Percentiles rank a stretch among this genome's conserved stretches.
These are phyloP conservation scores for Acanthochromis polyacanthus DNA, from an alignment of 2,113 vertebrate species.

Conservation along the genomic window DNA sequence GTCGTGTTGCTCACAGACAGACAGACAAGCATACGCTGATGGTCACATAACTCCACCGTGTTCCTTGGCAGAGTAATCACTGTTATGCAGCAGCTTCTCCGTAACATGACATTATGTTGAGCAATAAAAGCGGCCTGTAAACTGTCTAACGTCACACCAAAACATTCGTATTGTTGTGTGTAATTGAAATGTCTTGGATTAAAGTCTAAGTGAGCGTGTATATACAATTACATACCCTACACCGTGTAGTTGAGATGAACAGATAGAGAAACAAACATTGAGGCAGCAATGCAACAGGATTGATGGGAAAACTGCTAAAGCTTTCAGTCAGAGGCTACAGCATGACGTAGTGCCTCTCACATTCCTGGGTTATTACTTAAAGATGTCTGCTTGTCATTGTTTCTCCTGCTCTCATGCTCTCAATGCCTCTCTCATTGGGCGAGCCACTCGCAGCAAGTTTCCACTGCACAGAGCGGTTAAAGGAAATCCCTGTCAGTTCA, in stretches of 20 bases:
- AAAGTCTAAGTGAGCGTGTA: not conserved
- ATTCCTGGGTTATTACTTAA: slow-evolving; percentile 83
- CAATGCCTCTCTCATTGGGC: slow-evolving; percentile 44
- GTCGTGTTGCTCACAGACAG: too few relatives aligned
- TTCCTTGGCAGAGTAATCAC: not conserved
- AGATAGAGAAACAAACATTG: slow-evolving; percentile 21
- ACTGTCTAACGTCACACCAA: not conserved
- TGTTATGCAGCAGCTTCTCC: not conserved
- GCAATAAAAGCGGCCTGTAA: not conserved
- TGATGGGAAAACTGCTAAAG: slow-evolving; percentile 68
- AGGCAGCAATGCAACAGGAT: slow-evolving; percentile 35
- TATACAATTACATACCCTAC: not conserved
- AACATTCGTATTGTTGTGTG: not conserved
- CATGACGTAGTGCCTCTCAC: slow-evolving; percentile 68
- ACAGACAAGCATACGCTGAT: too few relatives aligned
- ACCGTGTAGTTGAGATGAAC: not conserved
- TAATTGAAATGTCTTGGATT: not conserved
- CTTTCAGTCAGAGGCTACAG: slow-evolving; percentile 65
- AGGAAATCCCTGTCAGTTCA: slow-evolving; percentile 64
- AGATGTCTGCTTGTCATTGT: slow-evolving; percentile 77
- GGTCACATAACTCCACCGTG: too few relatives aligned
- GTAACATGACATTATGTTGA: not conserved
- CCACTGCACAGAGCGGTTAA: slow-evolving; percentile 45
- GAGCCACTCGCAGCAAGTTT: slow-evolving; percentile 48
- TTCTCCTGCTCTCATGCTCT: slow-evolving; percentile 54